phyloP scores from a whole-genome alignment of 2,113 vertebrate species.

The Brienomyrus longianalis region DNA sequence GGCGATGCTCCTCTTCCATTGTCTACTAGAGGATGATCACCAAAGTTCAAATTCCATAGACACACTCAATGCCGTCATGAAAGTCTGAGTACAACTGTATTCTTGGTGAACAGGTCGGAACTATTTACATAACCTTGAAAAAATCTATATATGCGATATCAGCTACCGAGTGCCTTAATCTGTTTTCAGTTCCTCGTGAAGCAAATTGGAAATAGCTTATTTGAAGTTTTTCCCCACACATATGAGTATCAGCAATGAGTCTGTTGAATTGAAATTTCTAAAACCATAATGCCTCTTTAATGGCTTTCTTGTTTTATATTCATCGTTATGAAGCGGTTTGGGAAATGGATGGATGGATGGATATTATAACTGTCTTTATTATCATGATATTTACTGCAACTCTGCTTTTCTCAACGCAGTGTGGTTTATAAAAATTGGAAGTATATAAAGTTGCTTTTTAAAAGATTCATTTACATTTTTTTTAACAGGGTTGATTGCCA shows the following conservation, averaged over 20 bases:
- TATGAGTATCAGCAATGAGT: background rate
- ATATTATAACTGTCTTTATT: background rate
- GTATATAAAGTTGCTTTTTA: background rate
- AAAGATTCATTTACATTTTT: background rate
- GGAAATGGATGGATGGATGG: no score
- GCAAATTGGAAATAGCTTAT: background rate
- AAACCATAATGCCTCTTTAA: background rate
- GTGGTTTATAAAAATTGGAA: background rate
- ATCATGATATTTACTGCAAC: background rate
- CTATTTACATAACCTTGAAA: background rate
- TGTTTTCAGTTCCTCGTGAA: background rate
- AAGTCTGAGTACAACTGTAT: background rate
- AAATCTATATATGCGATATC: background rate
- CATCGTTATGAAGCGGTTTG: background rate
- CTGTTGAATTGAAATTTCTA: background rate
- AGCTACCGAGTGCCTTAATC: background rate
- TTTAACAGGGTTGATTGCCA: background rate
- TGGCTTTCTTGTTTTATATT: background rate
- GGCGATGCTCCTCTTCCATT: background rate
- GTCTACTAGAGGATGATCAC: background rate
- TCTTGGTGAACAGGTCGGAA: background rate
- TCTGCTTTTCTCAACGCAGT: background rate
- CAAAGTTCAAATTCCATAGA: background rate
- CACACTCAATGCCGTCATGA: background rate
- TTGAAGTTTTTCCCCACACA: background rate